phyloP scores from a whole-genome alignment of 2,113 vertebrate genomes.

The Odobenus rosmarus region DNA sequence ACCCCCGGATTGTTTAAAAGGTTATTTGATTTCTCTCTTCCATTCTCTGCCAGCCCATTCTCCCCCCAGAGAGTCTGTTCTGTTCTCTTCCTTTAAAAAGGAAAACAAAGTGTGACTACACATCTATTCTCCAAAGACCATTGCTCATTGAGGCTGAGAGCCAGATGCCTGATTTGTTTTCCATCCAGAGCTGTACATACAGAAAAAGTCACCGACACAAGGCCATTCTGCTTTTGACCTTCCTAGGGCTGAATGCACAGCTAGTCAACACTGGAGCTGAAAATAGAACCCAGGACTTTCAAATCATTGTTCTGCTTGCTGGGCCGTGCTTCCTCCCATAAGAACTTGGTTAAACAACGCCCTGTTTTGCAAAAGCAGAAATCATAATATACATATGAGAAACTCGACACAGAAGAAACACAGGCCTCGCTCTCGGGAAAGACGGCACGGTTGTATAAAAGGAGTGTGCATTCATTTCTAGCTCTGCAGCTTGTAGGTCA shows the following conservation, averaged over 20 bases:
- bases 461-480: not conserved
- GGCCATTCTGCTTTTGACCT: conserved; percentile 72
- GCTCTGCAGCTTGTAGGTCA: not conserved
- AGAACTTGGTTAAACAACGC: conserved; percentile 65
- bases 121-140: conserved; percentile 71
- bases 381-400: conserved; percentile 56
- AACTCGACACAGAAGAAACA: not conserved
- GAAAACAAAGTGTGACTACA: conserved; percentile 64
- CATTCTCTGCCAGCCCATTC: conserved; percentile 11
- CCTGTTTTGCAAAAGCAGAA: conserved; percentile 77
- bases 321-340: conserved; percentile 72
- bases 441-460: not conserved
- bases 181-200: conserved; percentile 39
- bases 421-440: not conserved
- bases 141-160: conserved; percentile 60
- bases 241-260: conserved; percentile 61
- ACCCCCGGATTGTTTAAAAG: conserved; percentile 46
- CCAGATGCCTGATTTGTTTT: conserved; percentile 73
- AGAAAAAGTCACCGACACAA: not conserved
- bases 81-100: conserved; percentile 61
- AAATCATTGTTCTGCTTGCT: conserved; percentile 78
- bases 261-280: conserved; percentile 67
- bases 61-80: conserved; percentile 44
- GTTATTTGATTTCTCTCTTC: conserved; percentile 49
- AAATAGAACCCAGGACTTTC: conserved; percentile 80